phyloP scores from a whole-genome alignment of 2,113 vertebrate species.

The Misgurnus mizolepis region DNA sequence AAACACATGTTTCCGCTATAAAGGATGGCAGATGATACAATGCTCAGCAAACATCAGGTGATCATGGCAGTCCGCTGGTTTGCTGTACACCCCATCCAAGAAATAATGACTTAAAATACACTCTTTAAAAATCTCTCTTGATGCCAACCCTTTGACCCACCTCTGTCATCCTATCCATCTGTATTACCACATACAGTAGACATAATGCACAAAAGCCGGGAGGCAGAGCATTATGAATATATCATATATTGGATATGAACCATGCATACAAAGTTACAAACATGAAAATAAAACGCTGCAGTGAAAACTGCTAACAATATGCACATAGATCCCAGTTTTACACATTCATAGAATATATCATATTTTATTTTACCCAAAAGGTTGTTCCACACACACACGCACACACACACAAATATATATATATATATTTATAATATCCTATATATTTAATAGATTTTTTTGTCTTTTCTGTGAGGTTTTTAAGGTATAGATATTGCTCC shows the following conservation, averaged over 20 bases:
- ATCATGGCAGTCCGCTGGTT: too few relatives aligned
- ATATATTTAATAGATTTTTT: slow-evolving; percentile 57
- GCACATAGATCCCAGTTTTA: slow-evolving; percentile 19
- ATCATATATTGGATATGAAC: slow-evolving; percentile 41
- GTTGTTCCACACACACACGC: not conserved
- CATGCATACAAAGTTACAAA: slow-evolving; percentile 39
- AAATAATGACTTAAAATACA: not conserved
- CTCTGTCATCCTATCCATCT: slow-evolving; percentile 8
- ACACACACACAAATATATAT: slow-evolving; percentile 59
- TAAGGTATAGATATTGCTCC: slow-evolving; percentile 71
- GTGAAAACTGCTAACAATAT: slow-evolving; percentile 21
- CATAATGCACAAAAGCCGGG: slow-evolving; percentile 9
- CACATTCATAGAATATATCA: slow-evolving; percentile 55
- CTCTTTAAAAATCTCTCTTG: not conserved
- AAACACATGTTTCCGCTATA: too few relatives aligned
- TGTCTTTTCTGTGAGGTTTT: slow-evolving; percentile 67
- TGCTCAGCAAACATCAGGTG: too few relatives aligned
- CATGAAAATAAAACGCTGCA: slow-evolving; percentile 23
- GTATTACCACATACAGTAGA: not conserved
- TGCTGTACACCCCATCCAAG: too few relatives aligned
- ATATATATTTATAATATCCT: slow-evolving; percentile 72
- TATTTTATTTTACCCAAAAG: slow-evolving; percentile 52
- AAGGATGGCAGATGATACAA: too few relatives aligned
- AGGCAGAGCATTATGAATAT: slow-evolving; percentile 39
- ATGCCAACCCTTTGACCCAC: not conserved